Conservation (phyloP, 1,140 invertebrate species). For the Cephus cinctus region DNA sequence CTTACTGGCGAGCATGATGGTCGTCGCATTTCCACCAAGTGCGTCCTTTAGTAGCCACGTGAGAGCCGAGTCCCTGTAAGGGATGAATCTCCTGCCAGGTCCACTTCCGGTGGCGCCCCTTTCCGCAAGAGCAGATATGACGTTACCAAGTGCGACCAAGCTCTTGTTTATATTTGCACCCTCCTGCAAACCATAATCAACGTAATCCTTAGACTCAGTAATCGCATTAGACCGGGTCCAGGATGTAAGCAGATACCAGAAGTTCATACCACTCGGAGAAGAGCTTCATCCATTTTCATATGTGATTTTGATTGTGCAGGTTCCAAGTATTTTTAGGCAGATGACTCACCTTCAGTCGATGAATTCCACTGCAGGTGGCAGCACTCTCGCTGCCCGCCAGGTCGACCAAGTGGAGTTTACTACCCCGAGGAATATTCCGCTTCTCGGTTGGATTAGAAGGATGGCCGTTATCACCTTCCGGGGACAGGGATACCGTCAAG, state of each 20-base stretch:
- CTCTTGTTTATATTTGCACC: constrained; percentile 83
- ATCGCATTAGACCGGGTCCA: neutral
- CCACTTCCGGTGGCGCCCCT: constrained; percentile 50
- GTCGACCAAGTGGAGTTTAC: constrained; percentile 41
- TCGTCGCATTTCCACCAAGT: constrained; percentile 65
- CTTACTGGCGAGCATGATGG: constrained; percentile 66
- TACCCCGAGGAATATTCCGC: constrained; percentile 19
- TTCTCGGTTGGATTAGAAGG: neutral
- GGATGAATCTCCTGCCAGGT: constrained; percentile 60
- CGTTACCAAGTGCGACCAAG: constrained; percentile 75
- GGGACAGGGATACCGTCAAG: constrained; percentile 36
- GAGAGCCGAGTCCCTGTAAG: constrained; percentile 73
- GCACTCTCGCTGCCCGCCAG: constrained; percentile 45
- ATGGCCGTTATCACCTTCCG: constrained; percentile 19
- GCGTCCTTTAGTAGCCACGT: constrained; percentile 73
- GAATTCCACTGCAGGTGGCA: constrained; percentile 40
- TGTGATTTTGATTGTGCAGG: neutral
- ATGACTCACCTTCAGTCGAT: constrained; percentile 46
- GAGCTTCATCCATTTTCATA: too few relatives aligned
- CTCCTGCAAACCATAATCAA: constrained; percentile 54
- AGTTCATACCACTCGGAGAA: neutral
- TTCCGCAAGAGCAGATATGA: constrained; percentile 73
- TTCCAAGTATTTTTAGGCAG: constrained; percentile 1
- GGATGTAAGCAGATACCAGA: neutral
- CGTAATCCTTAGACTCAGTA: neutral